Evolutionary conservation across 2,888 invertebrate species (phyloP), one percentile per base, ranked within the genome.

Genomic region (Eudasyphora cyanicolor): DNA sequence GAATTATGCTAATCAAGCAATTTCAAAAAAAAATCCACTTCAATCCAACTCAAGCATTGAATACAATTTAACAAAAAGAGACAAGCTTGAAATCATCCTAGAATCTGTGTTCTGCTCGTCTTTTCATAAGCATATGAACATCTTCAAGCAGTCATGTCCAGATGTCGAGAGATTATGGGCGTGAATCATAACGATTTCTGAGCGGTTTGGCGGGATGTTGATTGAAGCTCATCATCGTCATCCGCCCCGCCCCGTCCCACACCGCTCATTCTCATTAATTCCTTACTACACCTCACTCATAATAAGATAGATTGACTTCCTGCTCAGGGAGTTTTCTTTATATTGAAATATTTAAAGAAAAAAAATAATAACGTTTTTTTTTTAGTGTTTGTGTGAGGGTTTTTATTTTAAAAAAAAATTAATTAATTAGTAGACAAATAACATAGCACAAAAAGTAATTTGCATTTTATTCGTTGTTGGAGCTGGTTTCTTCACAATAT

Each of bases 241-340:
- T 3, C 60, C 29, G 29, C 60, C 4, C 27, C 14, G 12, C 21
- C 19, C n/a, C n/a, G n/a, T n/a, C n/a, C n/a, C n/a, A n/a, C n/a
- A n/a, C n/a, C n/a, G n/a, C n/a, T n/a, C n/a, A n/a, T n/a, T n/a
- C n/a, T n/a, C n/a, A n/a, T n/a, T n/a, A n/a, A n/a, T n/a, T n/a
- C n/a, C n/a, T n/a, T n/a, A n/a, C n/a, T n/a, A n/a, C n/a, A n/a
- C n/a, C n/a, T n/a, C n/a, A n/a, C n/a, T n/a, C n/a, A 54, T 2
- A 78, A 54, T 10, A 67, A n/a, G n/a, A n/a, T n/a, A n/a, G n/a
- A n/a, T n/a, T n/a, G n/a, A 83, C 76, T 83, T 83, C 83, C 83
- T 79, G 76, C 49, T 83, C 32, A 24, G 70, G 57, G 57, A 67
- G 67, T 54, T n/a, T n/a, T n/a, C 32, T n/a, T n/a, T 64, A 35